Evolutionary conservation across 1,140 invertebrate species (phyloP).

Genomic region (Drosophila serrata): DNA sequence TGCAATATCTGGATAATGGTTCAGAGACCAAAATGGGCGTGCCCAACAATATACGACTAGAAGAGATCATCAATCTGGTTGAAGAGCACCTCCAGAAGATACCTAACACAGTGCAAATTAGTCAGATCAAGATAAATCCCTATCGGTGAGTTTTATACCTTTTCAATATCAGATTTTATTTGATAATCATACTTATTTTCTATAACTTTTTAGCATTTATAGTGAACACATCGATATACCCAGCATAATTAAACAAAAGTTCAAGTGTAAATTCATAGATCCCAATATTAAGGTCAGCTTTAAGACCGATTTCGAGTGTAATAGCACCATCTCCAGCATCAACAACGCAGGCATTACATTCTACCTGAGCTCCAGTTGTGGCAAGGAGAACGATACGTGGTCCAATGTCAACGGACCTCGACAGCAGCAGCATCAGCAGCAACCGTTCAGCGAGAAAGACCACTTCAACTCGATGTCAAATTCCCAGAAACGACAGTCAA

Average conservation of each 20-base stretch:
- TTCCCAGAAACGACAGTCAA: not conserved
- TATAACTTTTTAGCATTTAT: conserved; percentile 17
- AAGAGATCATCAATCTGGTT: conserved; percentile 29
- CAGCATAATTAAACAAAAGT: not conserved
- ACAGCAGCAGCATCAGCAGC: not conserved
- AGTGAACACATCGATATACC: not conserved
- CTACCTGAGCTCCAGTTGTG: conserved; percentile 1
- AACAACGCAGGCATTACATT: not conserved
- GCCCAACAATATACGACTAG: conserved; percentile 40
- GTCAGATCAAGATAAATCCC: conserved; percentile 51
- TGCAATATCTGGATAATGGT: conserved; percentile 11
- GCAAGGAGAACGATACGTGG: conserved; percentile 1
- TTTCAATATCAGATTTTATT: no score
- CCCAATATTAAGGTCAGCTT: conserved; percentile 42
- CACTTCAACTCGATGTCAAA: not conserved
- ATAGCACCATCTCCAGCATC: not conserved
- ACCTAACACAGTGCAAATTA: conserved; percentile 47
- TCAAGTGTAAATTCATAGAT: conserved; percentile 34
- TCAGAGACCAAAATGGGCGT: not conserved
- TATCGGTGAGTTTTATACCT: conserved; percentile 43
- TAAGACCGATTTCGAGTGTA: conserved; percentile 3
- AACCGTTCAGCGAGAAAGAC: not conserved
- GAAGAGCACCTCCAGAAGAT: conserved; percentile 58
- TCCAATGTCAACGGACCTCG: not conserved
- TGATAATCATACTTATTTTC: not conserved